Evolutionary conservation across 2,797 vertebrate genomes (phyloP).

Genomic region (Urosaurus nigricauda): DNA sequence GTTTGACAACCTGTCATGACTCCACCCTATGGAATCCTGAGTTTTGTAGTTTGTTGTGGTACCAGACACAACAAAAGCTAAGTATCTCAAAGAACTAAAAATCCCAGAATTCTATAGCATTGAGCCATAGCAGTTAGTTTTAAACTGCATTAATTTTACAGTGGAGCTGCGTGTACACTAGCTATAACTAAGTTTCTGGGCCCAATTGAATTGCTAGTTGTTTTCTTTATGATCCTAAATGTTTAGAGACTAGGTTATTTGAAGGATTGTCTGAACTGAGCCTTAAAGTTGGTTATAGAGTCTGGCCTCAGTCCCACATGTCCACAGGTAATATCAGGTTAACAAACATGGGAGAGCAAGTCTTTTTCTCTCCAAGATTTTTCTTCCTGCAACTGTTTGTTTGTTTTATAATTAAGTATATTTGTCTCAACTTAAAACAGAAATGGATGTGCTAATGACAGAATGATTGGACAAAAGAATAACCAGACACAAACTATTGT

Average conservation of each 20-base stretch:
- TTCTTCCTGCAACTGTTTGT: slow-evolving; percentile 56
- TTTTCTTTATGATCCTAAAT: not conserved
- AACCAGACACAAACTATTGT: slow-evolving; percentile 84
- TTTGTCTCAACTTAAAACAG: slow-evolving; percentile 74
- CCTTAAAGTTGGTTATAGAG: not conserved
- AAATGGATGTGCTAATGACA: slow-evolving; percentile 82
- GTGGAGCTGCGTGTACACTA: no score
- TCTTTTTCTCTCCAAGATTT: slow-evolving; percentile 42
- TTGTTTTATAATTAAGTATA: slow-evolving; percentile 74
- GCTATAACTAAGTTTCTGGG: not conserved
- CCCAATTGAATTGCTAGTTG: not conserved
- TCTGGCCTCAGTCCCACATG: not conserved
- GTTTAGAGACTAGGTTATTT: not conserved
- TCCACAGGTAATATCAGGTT: not conserved
- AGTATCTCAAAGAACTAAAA: no score
- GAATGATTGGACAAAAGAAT: slow-evolving; percentile 82
- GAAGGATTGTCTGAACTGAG: not conserved
- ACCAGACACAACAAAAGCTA: no score
- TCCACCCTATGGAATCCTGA: no score
- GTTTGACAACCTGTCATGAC: no score
- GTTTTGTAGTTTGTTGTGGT: no score
- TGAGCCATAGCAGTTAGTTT: no score
- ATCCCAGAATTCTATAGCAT: no score
- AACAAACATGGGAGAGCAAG: no score
- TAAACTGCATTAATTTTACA: no score